Evolutionary conservation across 2,888 invertebrate genomes (phyloP), one percentile per base, ranked within the genome.

Genomic region (Zygaena filipendulae): DNA sequence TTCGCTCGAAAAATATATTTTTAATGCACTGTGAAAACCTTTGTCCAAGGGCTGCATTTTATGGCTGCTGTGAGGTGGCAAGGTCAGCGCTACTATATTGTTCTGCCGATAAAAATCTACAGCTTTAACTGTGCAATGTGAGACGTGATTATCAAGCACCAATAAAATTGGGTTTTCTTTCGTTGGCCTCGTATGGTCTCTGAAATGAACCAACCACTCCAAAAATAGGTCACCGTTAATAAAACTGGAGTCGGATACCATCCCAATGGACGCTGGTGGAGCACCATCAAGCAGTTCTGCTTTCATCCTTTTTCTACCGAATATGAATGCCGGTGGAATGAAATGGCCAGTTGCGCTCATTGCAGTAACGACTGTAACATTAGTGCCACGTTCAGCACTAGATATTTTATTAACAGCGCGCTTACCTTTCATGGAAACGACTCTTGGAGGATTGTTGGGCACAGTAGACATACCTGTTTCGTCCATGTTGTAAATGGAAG

Each of bases 241-340:
- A 8, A 32, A 43, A 11, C 42, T 30, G 0, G 32, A 30, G 13
- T 42, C 39, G 4, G 40, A 38, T 3, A 35, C 35, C 36, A 40
- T 33, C 9, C 35, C 40, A 8, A 52, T 40, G 11, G 48, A 29
- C 21, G 47, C 49, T 13, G 46, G 39, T 23, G 52, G 58, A 10
- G 50, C 51, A 12, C 44, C 49, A 28, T 52, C 40, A 27, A 52
- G 35, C n/a, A 59, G 29, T 12, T 49, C 40, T 1, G 33, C 33
- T 16, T 52, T 53, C 42, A 49, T 46, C 21, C 51, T 47, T 31
- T 54, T 49, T 3, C 56, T 27, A 1, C 44, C 43, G 38, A 56
- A 62, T 28, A 61, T 50, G 9, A 60, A 35, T 7, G 49, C 29
- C 5, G 58, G 59, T 3, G 58, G 56, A 6, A 61, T 18, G 25